Evolutionary conservation across 2,113 vertebrate genomes (phyloP).

Genomic region (Diphyllodes magnificus): DNA sequence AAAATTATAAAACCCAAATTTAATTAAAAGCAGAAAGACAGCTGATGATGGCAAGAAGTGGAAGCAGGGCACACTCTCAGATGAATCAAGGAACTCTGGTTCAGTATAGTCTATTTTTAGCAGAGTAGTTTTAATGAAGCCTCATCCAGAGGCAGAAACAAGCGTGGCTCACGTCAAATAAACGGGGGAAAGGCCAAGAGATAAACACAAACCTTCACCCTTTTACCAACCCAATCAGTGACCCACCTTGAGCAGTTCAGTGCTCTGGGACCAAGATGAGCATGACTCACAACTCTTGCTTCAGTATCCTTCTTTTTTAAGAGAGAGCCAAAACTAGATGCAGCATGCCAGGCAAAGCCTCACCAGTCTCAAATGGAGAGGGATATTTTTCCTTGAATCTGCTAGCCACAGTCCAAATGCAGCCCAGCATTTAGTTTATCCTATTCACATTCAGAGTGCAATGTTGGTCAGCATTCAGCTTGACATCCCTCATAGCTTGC

Average conservation of each 20-base stretch:
- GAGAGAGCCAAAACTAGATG: not conserved
- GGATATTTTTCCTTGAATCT: not conserved
- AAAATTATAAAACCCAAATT: not conserved
- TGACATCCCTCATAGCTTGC: not conserved
- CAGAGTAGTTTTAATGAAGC: not conserved
- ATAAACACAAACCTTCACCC: not conserved
- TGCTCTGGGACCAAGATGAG: not conserved
- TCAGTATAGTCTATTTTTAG: not conserved
- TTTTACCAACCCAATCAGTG: rapidly evolving
- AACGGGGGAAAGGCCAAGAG: not conserved
- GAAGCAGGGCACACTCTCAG: not conserved
- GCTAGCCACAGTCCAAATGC: not conserved
- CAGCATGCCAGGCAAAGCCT: not conserved
- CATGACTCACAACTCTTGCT: not conserved
- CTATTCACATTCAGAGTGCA: not conserved
- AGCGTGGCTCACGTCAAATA: not conserved
- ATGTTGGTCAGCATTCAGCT: not conserved
- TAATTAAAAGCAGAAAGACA: slow-evolving; percentile 24
- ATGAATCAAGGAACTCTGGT: not conserved
- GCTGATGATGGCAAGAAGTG: not conserved
- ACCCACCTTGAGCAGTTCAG: not conserved
- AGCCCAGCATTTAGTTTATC: not conserved
- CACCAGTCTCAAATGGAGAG: not conserved
- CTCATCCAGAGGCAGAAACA: not conserved
- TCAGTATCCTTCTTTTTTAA: not conserved